A percentile compares a stretch with the other conserved stretches of the same genome.
phyloP scores from a whole-genome alignment of 1,140 invertebrate species.

The Drosophila grimshawi region DNA sequence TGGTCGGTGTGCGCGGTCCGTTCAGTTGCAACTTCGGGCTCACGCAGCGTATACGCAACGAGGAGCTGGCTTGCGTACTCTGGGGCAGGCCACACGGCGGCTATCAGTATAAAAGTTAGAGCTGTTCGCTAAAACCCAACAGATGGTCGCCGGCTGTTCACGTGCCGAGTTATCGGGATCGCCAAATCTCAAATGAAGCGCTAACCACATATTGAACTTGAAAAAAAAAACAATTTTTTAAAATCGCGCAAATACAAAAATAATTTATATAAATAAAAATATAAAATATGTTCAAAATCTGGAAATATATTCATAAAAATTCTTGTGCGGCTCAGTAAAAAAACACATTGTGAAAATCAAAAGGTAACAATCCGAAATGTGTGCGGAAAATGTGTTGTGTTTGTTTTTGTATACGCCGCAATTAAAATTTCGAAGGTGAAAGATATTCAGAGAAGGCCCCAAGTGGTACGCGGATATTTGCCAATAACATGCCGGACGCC shows the following conservation, averaged over 20 bases:
- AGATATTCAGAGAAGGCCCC: conserved; percentile 49
- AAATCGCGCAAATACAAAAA: conserved; percentile 14
- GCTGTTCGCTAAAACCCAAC: conserved; percentile 65
- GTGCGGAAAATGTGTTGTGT: conserved; percentile 48
- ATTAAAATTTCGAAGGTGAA: conserved; percentile 69
- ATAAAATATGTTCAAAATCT: conserved; percentile 29
- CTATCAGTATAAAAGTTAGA: conserved; percentile 61
- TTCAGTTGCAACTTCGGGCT: conserved; percentile 64
- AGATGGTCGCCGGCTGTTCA: conserved; percentile 78
- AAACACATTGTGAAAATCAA: conserved; percentile 39
- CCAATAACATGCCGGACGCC: conserved; percentile 64
- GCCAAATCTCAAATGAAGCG: conserved; percentile 37
- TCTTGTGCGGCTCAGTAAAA: conserved; percentile 26
- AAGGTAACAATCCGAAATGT: conserved; percentile 47
- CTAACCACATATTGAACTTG: conserved; percentile 50
- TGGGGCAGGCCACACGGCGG: background rate
- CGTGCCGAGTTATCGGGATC: conserved; percentile 69
- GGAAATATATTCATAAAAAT: conserved; percentile 31
- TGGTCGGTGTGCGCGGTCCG: conserved; percentile 39
- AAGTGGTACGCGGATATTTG: conserved; percentile 54
- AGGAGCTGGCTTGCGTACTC: conserved; percentile 17
- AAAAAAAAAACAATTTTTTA: conserved; percentile 25
- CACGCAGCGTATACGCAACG: conserved; percentile 76
- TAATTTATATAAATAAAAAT: conserved; percentile 19
- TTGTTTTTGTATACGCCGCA: conserved; percentile 57